These are phyloP conservation scores for Drosophila eohydei DNA, from an alignment of 2,888 invertebrate species.

Conservation along the genomic window DNA sequence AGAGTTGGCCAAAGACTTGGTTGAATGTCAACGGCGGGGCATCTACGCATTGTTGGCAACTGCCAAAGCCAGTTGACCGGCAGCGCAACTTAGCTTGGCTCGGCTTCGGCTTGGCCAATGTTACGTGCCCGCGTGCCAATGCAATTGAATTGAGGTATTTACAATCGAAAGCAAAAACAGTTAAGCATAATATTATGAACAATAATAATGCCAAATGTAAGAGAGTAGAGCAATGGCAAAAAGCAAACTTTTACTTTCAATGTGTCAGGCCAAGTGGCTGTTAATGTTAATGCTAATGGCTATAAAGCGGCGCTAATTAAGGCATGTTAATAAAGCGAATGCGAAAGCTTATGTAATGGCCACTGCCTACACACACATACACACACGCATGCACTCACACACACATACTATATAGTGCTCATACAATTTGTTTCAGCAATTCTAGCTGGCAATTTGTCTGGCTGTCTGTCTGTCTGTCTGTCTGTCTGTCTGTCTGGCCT, in stretches of 20 bases:
- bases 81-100: constrained; percentile 36
- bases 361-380: constrained; percentile 25
- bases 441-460: constrained; percentile 71
- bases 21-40: constrained; percentile 68
- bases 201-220: constrained; percentile 17
- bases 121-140: constrained; percentile 60
- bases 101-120: constrained; percentile 56
- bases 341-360: constrained; percentile 60
- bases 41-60: constrained; percentile 51
- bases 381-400: background rate
- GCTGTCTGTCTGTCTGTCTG: constrained; percentile 29
- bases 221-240: constrained; percentile 30
- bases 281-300: constrained; percentile 36
- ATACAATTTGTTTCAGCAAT: constrained; percentile 45
- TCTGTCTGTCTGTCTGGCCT: constrained; percentile 34
- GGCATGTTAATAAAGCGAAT: constrained; percentile 59
- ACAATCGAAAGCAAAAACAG: constrained; percentile 56
- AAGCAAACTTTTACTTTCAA: constrained; percentile 72
- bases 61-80: constrained; percentile 9
- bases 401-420: constrained; percentile 6
- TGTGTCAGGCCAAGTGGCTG: constrained; percentile 34
- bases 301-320: constrained; percentile 55
- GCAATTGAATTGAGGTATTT: constrained; percentile 68
- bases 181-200: constrained; percentile 46
- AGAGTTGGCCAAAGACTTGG: constrained; percentile 43